A percentile compares a stretch with the other conserved stretches of the same genome.
phyloP scores from a whole-genome alignment of 2,888 invertebrate genomes.

The Pollenia labialis region DNA sequence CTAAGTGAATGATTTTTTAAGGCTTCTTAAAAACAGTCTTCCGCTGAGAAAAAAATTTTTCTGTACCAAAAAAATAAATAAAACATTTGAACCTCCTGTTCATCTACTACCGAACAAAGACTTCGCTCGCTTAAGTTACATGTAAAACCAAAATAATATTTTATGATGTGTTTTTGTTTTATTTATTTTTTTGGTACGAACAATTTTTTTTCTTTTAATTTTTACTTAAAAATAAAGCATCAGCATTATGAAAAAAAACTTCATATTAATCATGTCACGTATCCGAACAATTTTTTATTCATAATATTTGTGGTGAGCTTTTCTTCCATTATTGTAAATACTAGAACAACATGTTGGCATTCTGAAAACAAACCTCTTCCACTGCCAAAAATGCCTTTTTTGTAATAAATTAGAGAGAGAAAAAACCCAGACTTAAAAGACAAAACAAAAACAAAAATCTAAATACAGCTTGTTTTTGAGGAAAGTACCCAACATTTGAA shows the following conservation, averaged over 20 bases:
- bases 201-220: neutral
- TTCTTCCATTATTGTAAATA: neutral
- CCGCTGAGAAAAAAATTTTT: no score
- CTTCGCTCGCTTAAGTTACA: no score
- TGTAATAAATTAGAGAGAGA: neutral
- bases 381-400: neutral
- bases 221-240: neutral
- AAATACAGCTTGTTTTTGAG: no score
- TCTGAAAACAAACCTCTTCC: neutral
- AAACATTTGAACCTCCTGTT: no score
- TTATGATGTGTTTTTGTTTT: no score
- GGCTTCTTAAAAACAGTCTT: no score
- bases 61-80: no score
- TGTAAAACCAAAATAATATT: no score
- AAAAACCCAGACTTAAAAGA: neutral
- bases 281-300: constrained; percentile 3
- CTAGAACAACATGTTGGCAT: neutral
- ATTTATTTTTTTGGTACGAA: no score
- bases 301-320: neutral
- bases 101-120: no score
- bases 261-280: constrained; percentile 27
- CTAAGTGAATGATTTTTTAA: neutral
- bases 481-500: no score
- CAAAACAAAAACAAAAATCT: neutral
- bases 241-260: neutral